These are phyloP conservation scores for Drosophila serrata DNA, from an alignment of 1,140 invertebrate genomes.

Conservation along the genomic window DNA sequence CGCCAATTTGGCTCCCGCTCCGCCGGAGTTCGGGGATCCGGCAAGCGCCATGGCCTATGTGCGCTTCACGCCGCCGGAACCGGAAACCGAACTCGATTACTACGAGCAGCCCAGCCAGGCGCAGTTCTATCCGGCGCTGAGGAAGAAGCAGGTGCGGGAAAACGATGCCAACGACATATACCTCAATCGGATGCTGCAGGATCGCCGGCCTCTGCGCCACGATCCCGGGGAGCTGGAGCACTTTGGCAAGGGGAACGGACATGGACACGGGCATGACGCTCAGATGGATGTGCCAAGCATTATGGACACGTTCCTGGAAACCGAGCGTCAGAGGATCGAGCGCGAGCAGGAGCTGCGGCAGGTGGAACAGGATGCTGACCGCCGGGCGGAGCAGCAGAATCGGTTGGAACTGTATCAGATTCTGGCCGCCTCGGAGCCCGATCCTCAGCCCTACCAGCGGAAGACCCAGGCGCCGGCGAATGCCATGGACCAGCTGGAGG, in stretches of 20 bases:
- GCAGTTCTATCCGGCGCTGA: slow-evolving; percentile 86
- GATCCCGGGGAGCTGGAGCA: slow-evolving; percentile 75
- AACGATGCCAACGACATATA: slow-evolving; percentile 31
- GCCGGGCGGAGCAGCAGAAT: slow-evolving; percentile 51
- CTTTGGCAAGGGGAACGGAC: slow-evolving; percentile 70
- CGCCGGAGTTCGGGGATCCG: slow-evolving; percentile 87
- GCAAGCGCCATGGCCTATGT: slow-evolving; percentile 90
- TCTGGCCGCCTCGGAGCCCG: slow-evolving; percentile 76
- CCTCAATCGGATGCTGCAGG: slow-evolving; percentile 70
- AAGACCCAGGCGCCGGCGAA: slow-evolving; percentile 47
- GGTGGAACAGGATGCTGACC: slow-evolving; percentile 30
- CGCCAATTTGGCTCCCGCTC: slow-evolving; percentile 73
- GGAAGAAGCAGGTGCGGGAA: slow-evolving; percentile 60
- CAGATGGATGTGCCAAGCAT: slow-evolving; percentile 71
- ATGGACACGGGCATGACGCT: slow-evolving; percentile 51
- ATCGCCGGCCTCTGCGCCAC: slow-evolving; percentile 67
- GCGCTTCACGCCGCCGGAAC: slow-evolving; percentile 90
- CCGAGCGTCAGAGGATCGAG: slow-evolving; percentile 72
- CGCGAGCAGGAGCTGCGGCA: slow-evolving; percentile 60
- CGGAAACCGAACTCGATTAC: slow-evolving; percentile 91
- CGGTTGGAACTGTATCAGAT: slow-evolving; percentile 78
- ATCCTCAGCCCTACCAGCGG: slow-evolving; percentile 78
- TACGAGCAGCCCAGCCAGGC: slow-evolving; percentile 77
- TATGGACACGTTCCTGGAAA: slow-evolving; percentile 78
- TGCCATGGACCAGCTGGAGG: slow-evolving; percentile 76